Evolutionary conservation across 1,140 invertebrate genomes (phyloP).

Genomic region (Drosophila lacteicornis): DNA sequence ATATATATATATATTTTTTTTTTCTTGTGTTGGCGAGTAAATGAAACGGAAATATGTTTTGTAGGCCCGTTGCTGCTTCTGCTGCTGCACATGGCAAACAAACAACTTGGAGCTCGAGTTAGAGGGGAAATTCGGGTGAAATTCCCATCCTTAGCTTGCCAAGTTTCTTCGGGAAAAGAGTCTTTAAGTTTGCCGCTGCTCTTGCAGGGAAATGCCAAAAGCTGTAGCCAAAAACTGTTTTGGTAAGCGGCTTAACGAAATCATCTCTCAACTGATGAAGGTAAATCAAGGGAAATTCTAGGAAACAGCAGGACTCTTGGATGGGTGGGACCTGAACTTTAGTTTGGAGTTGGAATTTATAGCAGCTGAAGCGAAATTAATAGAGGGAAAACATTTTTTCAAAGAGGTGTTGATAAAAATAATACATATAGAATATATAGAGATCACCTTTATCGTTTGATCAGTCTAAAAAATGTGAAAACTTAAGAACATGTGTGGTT

Average conservation of each 20-base stretch:
- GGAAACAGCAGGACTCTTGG: not conserved
- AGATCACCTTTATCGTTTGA: too few species aligned
- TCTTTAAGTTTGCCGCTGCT: conserved; percentile 32
- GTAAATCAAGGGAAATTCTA: conserved; percentile 29
- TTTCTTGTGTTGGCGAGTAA: conserved; percentile 69
- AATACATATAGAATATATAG: too few species aligned
- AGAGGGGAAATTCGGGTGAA: conserved; percentile 17
- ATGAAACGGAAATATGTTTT: conserved; percentile 83
- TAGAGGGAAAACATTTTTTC: not conserved
- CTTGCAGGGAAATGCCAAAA: conserved; percentile 24
- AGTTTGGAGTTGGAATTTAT: not conserved
- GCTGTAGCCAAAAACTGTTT: conserved; percentile 25
- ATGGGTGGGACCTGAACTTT: not conserved
- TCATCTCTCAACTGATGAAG: conserved; percentile 33
- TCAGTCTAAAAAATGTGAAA: too few species aligned
- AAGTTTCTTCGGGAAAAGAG: conserved; percentile 39
- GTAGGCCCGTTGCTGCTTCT: conserved; percentile 49
- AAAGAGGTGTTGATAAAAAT: too few species aligned
- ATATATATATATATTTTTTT: conserved; percentile 11
- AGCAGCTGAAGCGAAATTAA: not conserved
- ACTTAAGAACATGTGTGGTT: too few species aligned
- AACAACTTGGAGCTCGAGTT: conserved; percentile 22
- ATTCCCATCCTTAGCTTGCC: conserved; percentile 15
- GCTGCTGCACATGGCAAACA: conserved; percentile 55
- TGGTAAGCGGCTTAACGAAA: conserved; percentile 47